Base-by-base conservation (phyloP, 2,888 invertebrate genomes). In the Neoaliturus tenellus region DNA sequence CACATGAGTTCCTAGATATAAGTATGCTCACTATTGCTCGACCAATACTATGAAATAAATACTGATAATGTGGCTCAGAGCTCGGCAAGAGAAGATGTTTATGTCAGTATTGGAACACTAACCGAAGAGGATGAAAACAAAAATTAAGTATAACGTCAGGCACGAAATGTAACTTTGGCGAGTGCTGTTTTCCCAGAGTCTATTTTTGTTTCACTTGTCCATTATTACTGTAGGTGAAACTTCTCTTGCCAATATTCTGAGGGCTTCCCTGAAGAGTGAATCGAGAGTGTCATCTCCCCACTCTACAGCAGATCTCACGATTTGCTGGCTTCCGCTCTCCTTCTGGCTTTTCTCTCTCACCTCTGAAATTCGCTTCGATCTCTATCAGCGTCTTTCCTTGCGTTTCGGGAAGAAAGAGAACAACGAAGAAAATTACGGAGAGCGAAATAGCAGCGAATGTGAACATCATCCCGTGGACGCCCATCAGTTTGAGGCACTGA, bases 301-400 rank as follows among this genome's bases (percentile, higher is more conserved):
- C 31, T 28, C 28, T 8, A 8, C 20, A 23, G 23, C 2, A 51
- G 23, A n/a, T 62, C 62, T 62, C 62, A 62, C 17, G 62, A 62
- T 31, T 62, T n/a, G 39, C 69, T 69, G 4, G 75, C 44, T 17
- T 81, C 81, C 20, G 3, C 31, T n/a, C 14, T 31, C 81, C 35
- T 81, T 81, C 25, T 48, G 31, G 17, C 44, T 69, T 31, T 44
- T 48, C 55, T 51, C n/a, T 82, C 25, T 73, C 71, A 0, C 82
- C 82, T 33, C 58, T 83, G 82, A 88, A 88, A 25, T 85, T 69
- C 39, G 90, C 92, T 91, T 95, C 95, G 17, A 95, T 95, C 88
- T 95, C 94, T 75, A 92, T 92, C 85, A 95, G 90, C 71, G 93
- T 93, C 87, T 94, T 94, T 14, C 94, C 94, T 87, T 94, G 93